phyloP scores from a whole-genome alignment of 2,113 vertebrate species.

The Microcebus tavaratra region DNA sequence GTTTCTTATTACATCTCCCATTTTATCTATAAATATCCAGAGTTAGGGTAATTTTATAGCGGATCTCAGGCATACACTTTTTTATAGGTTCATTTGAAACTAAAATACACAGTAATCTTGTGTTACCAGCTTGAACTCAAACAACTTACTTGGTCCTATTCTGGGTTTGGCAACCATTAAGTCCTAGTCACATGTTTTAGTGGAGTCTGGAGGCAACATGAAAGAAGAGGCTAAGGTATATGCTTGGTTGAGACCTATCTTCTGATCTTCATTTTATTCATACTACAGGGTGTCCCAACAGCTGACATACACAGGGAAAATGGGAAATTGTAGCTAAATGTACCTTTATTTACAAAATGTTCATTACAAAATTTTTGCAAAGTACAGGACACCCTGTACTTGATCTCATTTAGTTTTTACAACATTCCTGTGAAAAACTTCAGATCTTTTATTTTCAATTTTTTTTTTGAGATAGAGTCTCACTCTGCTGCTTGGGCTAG shows the following conservation, averaged over 20 bases:
- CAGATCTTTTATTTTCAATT: too few species aligned
- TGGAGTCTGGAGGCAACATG: conserved; percentile 37
- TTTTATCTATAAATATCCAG: conserved; percentile 76
- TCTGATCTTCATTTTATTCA: conserved; percentile 42
- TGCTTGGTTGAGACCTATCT: conserved; percentile 25
- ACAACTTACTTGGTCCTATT: conserved; percentile 69
- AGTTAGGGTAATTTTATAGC: conserved; percentile 76
- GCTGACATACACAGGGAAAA: too few species aligned
- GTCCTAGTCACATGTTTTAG: conserved; percentile 62
- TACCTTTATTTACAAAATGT: too few species aligned
- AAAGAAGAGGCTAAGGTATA: conserved; percentile 31
- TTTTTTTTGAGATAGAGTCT: too few species aligned
- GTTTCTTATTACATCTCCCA: conserved; percentile 65
- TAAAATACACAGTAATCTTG: conserved; percentile 75
- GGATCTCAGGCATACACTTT: conserved; percentile 67
- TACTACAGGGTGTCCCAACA: background rate
- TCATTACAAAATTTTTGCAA: too few species aligned
- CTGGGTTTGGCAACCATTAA: conserved; percentile 63
- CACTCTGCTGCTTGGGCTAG: too few species aligned
- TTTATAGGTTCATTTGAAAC: conserved; percentile 77
- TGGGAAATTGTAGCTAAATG: too few species aligned
- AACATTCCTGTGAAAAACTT: conserved; percentile 3
- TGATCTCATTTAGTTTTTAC: background rate
- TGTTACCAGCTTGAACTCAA: conserved; percentile 69
- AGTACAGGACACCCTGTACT: background rate